Base-by-base conservation (phyloP, 2,888 invertebrate species). In the Leistus spinibarbis region DNA sequence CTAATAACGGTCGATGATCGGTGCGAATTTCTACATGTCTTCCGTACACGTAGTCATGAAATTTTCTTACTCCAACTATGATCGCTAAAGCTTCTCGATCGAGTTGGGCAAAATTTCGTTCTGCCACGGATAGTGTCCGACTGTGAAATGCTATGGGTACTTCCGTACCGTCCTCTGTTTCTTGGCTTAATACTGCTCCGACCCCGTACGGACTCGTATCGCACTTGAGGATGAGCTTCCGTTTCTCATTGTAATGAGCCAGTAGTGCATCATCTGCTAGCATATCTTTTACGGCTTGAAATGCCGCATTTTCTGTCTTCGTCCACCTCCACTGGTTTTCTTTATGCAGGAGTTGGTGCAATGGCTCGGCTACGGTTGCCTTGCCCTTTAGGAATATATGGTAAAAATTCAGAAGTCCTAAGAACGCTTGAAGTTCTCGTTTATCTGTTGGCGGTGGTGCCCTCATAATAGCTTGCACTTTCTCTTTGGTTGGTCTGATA, bases 401-500 rank as follows among this genome's bases (percentile, higher is more conserved):
- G 76, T 83, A 83, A 77, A 83, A 85, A 73, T 81, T 82, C 3
- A 81, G 72, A 22, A 81, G 53, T 4, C 68, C 68, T 19, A 68
- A 24, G 54, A 68, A 68, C 16, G 56, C 54, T 56, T 68, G 54
- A 10, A 54, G 57, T 63, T 79, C 77, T 13, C 53, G 70, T 19
- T 70, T 65, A 73, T 80, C 78, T 24, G 22, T 76, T 23, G 81
- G 82, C 13, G 17, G 53, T 4, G 75, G 76, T 4, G 79, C 76
- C 9, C 78, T 57, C 17, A 79, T 68, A n/a, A 81, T 77, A 7
- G 76, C 79, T 54, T 74, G 57, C 0, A 79, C 76, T 65, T 80
- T 80, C 1, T 77, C 57, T 5, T 74, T 24, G 23, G 60, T 57
- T 7, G 76, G 76, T 3, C 75, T 65, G 16, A 79, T 78, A 22